Evolutionary conservation across 2,797 vertebrate genomes (phyloP).

Genomic region (Peromyscus aztecus): DNA sequence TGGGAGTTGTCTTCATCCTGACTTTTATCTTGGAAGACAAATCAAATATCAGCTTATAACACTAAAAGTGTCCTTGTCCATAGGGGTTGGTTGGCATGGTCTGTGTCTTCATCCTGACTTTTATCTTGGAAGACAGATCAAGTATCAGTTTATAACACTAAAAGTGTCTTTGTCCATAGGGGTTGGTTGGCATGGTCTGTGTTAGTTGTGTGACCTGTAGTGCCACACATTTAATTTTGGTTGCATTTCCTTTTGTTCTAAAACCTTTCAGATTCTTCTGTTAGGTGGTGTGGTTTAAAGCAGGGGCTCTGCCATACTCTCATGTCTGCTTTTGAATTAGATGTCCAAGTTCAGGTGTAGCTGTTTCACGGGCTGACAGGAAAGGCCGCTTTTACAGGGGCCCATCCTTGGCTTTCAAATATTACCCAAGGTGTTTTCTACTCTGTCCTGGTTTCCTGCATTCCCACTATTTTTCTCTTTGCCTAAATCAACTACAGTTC

Average conservation of each 20-base stretch:
- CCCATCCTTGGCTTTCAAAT: background rate
- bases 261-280: background rate
- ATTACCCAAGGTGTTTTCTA: background rate
- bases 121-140: background rate
- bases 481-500: background rate
- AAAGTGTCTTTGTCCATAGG: background rate
- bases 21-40: background rate
- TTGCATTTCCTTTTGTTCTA: background rate
- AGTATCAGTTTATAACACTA: no score
- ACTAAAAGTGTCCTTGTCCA: background rate
- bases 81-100: background rate
- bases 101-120: background rate
- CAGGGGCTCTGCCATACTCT: background rate
- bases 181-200: background rate
- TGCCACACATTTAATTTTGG: background rate
- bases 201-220: background rate
- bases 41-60: no score
- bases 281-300: background rate
- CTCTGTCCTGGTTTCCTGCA: background rate
- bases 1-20: background rate
- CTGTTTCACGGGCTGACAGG: background rate
- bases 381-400: background rate
- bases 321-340: background rate
- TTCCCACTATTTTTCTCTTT: constrained; percentile 16
- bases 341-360: background rate